These are phyloP conservation scores for Pangasianodon gigas DNA, from an alignment of 2,113 vertebrate species.

Conservation along the genomic window DNA sequence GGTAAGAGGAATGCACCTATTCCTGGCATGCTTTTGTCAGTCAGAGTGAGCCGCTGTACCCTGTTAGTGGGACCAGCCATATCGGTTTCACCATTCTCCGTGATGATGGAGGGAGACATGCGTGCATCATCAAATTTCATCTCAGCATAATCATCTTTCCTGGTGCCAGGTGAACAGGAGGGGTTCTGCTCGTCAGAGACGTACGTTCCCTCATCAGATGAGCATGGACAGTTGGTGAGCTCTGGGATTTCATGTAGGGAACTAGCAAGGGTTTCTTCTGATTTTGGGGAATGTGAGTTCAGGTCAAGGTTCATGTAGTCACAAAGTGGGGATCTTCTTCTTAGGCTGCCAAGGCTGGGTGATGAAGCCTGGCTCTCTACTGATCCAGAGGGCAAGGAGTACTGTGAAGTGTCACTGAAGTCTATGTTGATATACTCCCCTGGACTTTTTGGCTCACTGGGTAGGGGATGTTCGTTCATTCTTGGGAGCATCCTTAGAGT, in stretches of 20 bases:
- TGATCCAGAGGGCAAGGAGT: slow-evolving; percentile 64
- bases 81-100: slow-evolving; percentile 71
- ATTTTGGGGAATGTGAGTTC: slow-evolving; percentile 64
- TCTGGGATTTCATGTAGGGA: slow-evolving; percentile 71
- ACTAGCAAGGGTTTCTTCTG: slow-evolving; percentile 61
- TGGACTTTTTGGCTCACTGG: slow-evolving; percentile 85
- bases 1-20: slow-evolving; percentile 80
- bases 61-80: slow-evolving; percentile 77
- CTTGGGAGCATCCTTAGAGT: slow-evolving; percentile 82
- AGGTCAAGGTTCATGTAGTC: slow-evolving; percentile 88
- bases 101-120: slow-evolving; percentile 73
- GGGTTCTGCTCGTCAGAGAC: slow-evolving; percentile 52
- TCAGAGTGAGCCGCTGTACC: slow-evolving; percentile 84
- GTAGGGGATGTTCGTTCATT: slow-evolving; percentile 86
- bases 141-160: slow-evolving; percentile 85
- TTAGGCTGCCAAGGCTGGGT: slow-evolving; percentile 72
- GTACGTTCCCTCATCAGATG: slow-evolving; percentile 49
- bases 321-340: slow-evolving; percentile 74
- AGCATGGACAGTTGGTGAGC: slow-evolving; percentile 66
- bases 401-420: slow-evolving; percentile 72
- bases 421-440: slow-evolving; percentile 97
- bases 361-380: slow-evolving; percentile 71
- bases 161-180: slow-evolving; percentile 57
- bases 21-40: slow-evolving; percentile 68
- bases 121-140: slow-evolving; percentile 81